Base-by-base conservation (phyloP, 1,140 invertebrate species). In the Pissodes strobi region DNA sequence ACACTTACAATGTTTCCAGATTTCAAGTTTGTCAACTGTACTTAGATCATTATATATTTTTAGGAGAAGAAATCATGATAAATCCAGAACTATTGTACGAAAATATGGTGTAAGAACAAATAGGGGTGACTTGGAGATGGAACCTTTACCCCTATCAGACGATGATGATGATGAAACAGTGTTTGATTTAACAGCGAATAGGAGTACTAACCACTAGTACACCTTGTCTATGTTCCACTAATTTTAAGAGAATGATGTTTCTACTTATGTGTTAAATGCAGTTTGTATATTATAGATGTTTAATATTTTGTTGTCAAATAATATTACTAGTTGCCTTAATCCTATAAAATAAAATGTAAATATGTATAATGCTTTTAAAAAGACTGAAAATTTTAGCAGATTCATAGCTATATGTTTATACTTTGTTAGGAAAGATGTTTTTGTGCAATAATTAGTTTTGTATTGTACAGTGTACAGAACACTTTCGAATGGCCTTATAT, bases 111-210 rank as follows among this genome's bases (percentile, higher is more conserved):
- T 85, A 22, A 72, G 83, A 43, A 75, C 82, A 25, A 79, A 80
- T 59, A 77, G 82, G 69, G 82, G 81, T 71, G 83, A 85, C 72
- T 77, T 85, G 8, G 84, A 85, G 72, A 84, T 85, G 84, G 72
- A 80, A 60, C 84, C 83, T 64, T 72, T 85, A 41, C 83, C 82
- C 19, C 72, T 84, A 19, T 82, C 82, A 43, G 83, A 84, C 51
- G 83, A 85, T 51, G 83, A 85, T 25, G 83, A 85, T 4, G 83
- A 85, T 69, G 83, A 84, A 55, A 84, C 82, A 53, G 76, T 84
- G 39, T 84, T 84, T 69, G 83, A 84, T 74, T 66, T 77, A 48
- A 34, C 37, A 23, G 21, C 41, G 15, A 71, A 57, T 64, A 38
- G 66, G 13, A 58, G 41, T 15, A 66, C n/a, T 51, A 43, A 43